Evolutionary conservation across 2,113 vertebrate genomes (phyloP), one percentile per base, ranked within the genome.

Genomic region (Austrofundulus limnaeus): DNA sequence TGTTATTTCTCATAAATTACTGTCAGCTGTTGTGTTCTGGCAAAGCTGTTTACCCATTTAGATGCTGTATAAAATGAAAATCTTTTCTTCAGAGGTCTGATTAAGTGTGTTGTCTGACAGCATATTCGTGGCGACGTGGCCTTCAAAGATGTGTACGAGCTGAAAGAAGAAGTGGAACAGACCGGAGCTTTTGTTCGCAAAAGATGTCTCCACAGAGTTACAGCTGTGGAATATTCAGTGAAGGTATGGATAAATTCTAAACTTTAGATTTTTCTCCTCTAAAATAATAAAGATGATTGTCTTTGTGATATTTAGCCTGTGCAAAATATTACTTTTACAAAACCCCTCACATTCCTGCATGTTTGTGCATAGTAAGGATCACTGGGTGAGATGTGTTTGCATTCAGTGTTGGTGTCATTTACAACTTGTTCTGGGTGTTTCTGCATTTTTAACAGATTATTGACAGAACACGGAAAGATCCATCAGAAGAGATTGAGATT

Each of bases 401-500:
- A 48, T 14, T 37, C n/a, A 12, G 23, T 53, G 11, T 52, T 1
- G 39, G 38, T 52, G n/a, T 34, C 17, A 58, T 10, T 48, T 42
- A 23, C 13, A 39, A 21, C 39, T 41, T 28, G 34, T 67, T 2
- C 14, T 42, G 4, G 5, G 31, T 39, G n/a, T 60, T 11, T 63
- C 13, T 76, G 6, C 10, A 5, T 17, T 77, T 9, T 75, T 70
- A 85, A 41, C 82, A 98, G 96, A 95, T 98, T 70, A 95, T 98
- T 66, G 95, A 97, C 41, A 95, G 92, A 84, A 91, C 91, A 21
- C 95, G 93, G 70, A 94, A 94, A 73, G 95, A 98, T 85, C 96
- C 95, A 3, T 94, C 96, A 17, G 96, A 98, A 73, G 96, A 98
- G 91, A 96, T 95, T 13, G 96, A 98, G 90, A 96, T 98, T 66